A percentile compares a stretch with the other conserved stretches of the same genome.
phyloP scores from a whole-genome alignment of 2,797 vertebrate genomes.

The Neosalanx taihuensis region DNA sequence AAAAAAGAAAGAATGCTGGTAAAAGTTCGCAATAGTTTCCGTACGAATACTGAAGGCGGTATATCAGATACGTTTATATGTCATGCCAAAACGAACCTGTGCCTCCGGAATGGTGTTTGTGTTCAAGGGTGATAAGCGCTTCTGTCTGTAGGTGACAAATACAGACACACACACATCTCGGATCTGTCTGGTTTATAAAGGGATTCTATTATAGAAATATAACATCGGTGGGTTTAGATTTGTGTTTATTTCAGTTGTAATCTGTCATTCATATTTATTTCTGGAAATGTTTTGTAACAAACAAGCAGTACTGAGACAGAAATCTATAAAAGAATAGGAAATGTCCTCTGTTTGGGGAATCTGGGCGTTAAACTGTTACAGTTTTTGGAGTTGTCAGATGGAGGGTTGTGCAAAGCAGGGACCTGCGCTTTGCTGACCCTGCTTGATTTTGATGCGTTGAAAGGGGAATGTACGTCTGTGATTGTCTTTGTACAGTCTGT shows the following conservation, averaged over 20 bases:
- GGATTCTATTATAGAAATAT: constrained; percentile 7
- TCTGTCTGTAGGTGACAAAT: constrained; percentile 10
- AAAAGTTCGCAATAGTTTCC: too few species aligned
- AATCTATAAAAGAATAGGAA: background rate
- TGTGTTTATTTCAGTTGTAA: background rate
- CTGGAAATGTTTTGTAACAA: constrained; percentile 1
- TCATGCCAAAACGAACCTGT: constrained; percentile 39
- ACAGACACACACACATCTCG: background rate
- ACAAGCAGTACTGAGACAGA: background rate
- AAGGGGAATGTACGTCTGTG: background rate
- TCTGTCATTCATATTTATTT: constrained; percentile 10
- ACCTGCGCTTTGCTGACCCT: background rate
- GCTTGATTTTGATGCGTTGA: background rate
- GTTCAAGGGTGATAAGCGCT: constrained; percentile 14
- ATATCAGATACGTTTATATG: background rate
- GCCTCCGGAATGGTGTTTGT: constrained; percentile 25
- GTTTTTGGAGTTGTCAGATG: background rate
- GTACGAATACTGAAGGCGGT: background rate
- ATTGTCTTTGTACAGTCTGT: constrained; percentile 13
- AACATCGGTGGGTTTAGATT: background rate
- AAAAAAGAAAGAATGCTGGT: too few species aligned
- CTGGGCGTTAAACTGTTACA: constrained; percentile 8
- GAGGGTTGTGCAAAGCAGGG: background rate
- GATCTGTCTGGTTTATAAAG: background rate
- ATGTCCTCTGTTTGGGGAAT: constrained; percentile 9